These are phyloP conservation scores for Perizoma flavofasciatum DNA, from an alignment of 2,888 invertebrate species.

Conservation along the genomic window DNA sequence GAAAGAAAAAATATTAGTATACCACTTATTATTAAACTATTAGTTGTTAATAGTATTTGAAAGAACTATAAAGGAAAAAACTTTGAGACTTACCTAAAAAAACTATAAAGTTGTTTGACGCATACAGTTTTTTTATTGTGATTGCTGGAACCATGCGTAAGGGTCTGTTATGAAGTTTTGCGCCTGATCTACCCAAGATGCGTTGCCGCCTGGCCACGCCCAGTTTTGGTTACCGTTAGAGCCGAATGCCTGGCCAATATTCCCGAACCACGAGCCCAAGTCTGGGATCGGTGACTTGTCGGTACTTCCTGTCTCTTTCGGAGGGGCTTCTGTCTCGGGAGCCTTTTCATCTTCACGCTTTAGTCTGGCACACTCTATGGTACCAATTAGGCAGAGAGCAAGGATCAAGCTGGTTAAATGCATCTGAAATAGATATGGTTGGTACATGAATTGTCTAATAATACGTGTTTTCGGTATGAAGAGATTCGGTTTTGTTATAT, in stretches of 20 bases:
- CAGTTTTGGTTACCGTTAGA: constrained; percentile 12
- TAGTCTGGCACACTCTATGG: constrained; percentile 20
- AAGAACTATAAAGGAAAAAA: no score
- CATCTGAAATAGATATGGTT: constrained; percentile 43
- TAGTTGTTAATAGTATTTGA: no score
- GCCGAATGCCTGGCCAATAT: constrained; percentile 4
- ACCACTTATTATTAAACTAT: no score
- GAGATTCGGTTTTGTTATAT: no score
- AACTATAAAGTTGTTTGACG: no score
- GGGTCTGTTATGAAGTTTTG: constrained; percentile 11
- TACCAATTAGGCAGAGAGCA: constrained; percentile 34
- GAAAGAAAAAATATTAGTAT: no score
- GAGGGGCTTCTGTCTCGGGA: constrained; percentile 4
- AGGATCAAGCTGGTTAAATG: constrained; percentile 32
- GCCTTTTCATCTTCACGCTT: constrained; percentile 26
- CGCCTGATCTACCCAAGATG: constrained; percentile 2
- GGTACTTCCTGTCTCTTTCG: constrained; percentile 1
- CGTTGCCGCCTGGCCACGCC: no score
- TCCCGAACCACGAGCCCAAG: constrained; percentile 8
- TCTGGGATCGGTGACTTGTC: constrained; percentile 14
- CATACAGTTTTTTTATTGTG: constrained; percentile 1
- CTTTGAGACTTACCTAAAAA: no score
- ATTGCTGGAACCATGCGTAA: constrained; percentile 3
- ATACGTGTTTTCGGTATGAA: no score
- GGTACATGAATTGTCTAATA: no score